These are phyloP conservation scores for Crotalus helleri DNA, from an alignment of 2,113 vertebrate species.

Conservation along the genomic window DNA sequence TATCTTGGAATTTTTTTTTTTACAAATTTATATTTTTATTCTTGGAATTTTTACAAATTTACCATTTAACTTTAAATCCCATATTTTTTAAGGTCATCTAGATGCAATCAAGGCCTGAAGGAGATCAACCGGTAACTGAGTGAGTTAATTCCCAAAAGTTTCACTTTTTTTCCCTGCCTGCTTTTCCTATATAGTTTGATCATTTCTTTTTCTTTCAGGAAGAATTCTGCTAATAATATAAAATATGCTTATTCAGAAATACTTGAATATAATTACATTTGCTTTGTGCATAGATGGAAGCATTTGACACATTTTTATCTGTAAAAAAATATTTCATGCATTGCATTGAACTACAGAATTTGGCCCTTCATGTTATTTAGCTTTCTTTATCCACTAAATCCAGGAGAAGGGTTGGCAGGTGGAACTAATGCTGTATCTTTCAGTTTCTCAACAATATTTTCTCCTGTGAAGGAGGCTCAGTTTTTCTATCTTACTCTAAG, in stretches of 20 bases:
- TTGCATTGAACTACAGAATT: not conserved
- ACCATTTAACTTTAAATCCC: conserved; percentile 33
- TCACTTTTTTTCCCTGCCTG: not conserved
- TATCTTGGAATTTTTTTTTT: not conserved
- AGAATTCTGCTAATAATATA: not conserved
- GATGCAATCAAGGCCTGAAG: not conserved
- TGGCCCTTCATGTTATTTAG: not conserved
- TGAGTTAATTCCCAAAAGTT: not conserved
- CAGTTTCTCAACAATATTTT: not conserved
- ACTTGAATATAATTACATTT: not conserved
- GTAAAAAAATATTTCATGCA: not conserved
- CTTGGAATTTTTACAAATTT: conserved; percentile 1
- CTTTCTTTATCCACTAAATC: not conserved
- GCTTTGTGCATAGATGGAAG: not conserved
- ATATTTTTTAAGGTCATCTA: not conserved
- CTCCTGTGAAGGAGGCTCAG: not conserved
- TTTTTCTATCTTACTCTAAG: not conserved
- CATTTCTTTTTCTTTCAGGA: not conserved
- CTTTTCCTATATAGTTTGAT: not conserved
- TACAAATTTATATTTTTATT: not conserved
- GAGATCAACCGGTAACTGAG: not conserved
- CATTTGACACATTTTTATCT: not conserved
- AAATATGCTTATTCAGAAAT: not conserved
- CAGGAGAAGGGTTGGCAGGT: not conserved
- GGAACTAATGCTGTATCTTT: not conserved